Percentiles rank a stretch among this genome's conserved stretches.
Evolutionary conservation across 2,113 vertebrate species (phyloP).

Genomic region (Hystrix cristata): DNA sequence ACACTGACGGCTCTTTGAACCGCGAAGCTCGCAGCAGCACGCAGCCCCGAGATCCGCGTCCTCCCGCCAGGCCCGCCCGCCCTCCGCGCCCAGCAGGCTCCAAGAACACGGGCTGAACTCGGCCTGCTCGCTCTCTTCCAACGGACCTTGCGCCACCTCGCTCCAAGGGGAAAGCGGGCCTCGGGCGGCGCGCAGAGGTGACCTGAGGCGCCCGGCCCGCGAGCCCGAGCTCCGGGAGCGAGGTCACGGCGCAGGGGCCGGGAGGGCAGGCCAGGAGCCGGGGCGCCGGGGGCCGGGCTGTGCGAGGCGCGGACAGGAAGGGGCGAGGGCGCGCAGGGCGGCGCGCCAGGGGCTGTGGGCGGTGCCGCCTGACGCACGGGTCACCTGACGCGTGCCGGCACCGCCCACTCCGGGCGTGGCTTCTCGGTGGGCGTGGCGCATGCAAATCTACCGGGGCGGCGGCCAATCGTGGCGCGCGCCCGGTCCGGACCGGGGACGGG

Average conservation of each 20-base stretch:
- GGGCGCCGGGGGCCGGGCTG: background rate
- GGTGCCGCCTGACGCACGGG: background rate
- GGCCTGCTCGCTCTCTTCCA: constrained; percentile 14
- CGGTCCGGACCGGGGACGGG: background rate
- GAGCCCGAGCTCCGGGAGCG: constrained; percentile 12
- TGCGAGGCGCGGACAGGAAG: background rate
- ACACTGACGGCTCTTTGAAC: background rate
- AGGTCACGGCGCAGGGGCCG: background rate
- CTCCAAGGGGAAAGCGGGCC: constrained; percentile 28
- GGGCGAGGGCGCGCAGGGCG: too few relatives aligned
- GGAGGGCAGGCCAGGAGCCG: background rate
- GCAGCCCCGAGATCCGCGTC: background rate
- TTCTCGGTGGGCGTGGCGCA: background rate
- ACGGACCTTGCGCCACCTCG: constrained; percentile 31
- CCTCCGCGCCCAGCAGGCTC: background rate
- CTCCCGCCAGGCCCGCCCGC: background rate
- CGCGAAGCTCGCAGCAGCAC: background rate
- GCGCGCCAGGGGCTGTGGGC: background rate
- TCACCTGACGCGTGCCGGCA: accelerated
- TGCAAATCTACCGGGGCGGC: constrained; percentile 18
- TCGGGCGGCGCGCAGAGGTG: constrained; percentile 55
- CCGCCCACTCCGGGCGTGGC: constrained; percentile 43
- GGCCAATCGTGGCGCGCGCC: constrained; percentile 70
- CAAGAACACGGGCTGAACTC: background rate
- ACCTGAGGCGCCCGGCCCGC: constrained; percentile 38